A percentile compares a stretch with the other conserved stretches of the same genome.
These are phyloP conservation scores for Laspeyria flexula DNA, from an alignment of 2,888 invertebrate genomes.

Conservation along the genomic window DNA sequence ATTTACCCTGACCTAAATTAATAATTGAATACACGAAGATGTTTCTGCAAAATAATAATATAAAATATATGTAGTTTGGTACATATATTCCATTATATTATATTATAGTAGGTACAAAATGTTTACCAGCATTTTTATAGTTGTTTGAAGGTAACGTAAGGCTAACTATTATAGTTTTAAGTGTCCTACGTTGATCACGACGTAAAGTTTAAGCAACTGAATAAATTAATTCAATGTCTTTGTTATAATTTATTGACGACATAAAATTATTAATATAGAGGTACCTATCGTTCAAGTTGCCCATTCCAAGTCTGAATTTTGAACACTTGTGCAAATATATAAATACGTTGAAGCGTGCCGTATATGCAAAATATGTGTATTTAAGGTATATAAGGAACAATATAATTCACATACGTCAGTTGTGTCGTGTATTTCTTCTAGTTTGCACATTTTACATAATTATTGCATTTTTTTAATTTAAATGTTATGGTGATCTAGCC, in stretches of 20 bases:
- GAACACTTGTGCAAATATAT: slow-evolving; percentile 73
- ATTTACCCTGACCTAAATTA: too few relatives aligned
- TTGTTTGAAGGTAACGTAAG: too few relatives aligned
- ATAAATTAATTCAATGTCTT: slow-evolving; percentile 69
- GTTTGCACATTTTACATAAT: slow-evolving; percentile 24
- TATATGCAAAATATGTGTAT: slow-evolving; percentile 51
- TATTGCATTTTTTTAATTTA: neutral
- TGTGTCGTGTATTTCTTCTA: slow-evolving; percentile 35
- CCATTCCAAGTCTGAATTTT: slow-evolving; percentile 60
- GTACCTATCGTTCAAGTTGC: slow-evolving; percentile 51
- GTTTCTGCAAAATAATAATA: too few relatives aligned
- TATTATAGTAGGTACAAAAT: too few relatives aligned
- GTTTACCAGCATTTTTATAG: too few relatives aligned
- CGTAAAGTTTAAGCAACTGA: slow-evolving; percentile 62
- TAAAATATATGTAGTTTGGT: too few relatives aligned
- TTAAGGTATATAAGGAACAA: slow-evolving; percentile 22
- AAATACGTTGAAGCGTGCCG: slow-evolving; percentile 62
- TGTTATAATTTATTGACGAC: slow-evolving; percentile 60
- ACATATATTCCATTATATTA: too few relatives aligned
- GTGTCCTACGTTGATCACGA: neutral
- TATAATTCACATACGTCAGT: slow-evolving; percentile 40
- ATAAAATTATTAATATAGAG: slow-evolving; percentile 42
- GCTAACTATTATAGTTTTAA: too few relatives aligned
- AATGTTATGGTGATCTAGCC: slow-evolving; percentile 29
- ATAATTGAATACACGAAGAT: too few relatives aligned